These are phyloP conservation scores for Synergus laeviventris DNA, from an alignment of 2,888 invertebrate species.

Conservation along the genomic window DNA sequence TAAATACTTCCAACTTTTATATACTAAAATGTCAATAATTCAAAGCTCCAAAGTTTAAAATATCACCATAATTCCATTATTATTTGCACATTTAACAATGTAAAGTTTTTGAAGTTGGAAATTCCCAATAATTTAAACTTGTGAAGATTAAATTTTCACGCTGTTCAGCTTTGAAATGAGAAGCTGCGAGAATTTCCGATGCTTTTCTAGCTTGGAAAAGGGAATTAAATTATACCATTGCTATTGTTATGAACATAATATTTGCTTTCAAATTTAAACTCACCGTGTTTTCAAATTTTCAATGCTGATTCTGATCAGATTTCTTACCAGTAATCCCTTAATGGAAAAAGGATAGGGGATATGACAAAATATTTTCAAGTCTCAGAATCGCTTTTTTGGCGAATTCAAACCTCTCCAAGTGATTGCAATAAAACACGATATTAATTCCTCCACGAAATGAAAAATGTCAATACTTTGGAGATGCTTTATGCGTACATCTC, in stretches of 20 bases:
- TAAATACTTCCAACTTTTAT: neutral
- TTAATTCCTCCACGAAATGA: neutral
- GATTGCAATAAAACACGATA: neutral
- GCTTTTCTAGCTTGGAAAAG: neutral
- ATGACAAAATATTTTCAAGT: too few species aligned
- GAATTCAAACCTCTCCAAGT: neutral
- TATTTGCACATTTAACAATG: neutral
- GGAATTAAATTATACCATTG: too few species aligned
- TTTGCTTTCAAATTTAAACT: neutral
- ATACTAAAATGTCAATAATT: neutral
- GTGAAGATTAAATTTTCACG: neutral
- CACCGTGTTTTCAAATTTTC: too few species aligned
- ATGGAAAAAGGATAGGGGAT: too few species aligned
- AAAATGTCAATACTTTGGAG: neutral
- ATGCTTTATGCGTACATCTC: conserved; percentile 15
- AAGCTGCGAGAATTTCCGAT: neutral
- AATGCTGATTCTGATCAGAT: too few species aligned
- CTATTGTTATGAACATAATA: too few species aligned
- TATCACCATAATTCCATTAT: neutral
- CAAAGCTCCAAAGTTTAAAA: neutral
- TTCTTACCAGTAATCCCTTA: too few species aligned
- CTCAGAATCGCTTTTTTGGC: too few species aligned
- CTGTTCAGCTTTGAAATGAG: neutral
- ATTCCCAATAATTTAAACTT: neutral
- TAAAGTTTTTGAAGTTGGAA: neutral